Conservation (phyloP, 92 coral and sea anemone species). For the Galaxea fascicularis region DNA sequence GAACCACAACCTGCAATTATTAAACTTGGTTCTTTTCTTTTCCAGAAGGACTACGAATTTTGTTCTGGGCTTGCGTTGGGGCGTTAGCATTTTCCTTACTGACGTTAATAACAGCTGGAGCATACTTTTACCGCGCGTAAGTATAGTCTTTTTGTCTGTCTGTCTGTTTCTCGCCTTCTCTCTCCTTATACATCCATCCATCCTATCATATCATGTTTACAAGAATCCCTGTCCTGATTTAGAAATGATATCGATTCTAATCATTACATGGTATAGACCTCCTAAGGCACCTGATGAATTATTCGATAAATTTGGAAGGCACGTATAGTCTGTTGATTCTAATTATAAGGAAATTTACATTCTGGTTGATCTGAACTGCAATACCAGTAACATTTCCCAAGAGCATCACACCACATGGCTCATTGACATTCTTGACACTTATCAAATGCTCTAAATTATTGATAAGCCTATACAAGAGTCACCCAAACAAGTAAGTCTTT, state of each 20-base stretch:
- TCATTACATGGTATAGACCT: no score
- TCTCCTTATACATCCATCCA: no score
- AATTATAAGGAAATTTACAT: slow-evolving; percentile 56
- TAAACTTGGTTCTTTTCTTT: neutral
- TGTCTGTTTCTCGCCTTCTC: no score
- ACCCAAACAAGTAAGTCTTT: slow-evolving; percentile 48
- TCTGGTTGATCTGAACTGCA: slow-evolving; percentile 62
- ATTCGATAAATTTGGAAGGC: neutral
- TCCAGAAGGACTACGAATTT: slow-evolving; percentile 1
- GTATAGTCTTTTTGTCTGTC: neutral
- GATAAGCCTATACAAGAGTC: slow-evolving; percentile 51
- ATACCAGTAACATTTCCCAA: slow-evolving; percentile 20
- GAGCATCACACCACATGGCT: slow-evolving; percentile 56
- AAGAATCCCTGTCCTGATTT: no score
- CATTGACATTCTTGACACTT: slow-evolving; percentile 55
- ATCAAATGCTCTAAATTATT: slow-evolving; percentile 54
- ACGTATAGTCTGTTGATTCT: neutral
- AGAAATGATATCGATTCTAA: no score
- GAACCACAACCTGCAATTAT: no score
- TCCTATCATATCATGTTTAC: no score
- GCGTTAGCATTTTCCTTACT: slow-evolving; percentile 12
- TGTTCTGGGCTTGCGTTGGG: slow-evolving; percentile 25
- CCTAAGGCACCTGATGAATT: neutral
- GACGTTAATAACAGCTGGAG: neutral
- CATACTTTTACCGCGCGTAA: slow-evolving; percentile 4